These are phyloP conservation scores for Gymnodraco acuticeps DNA, from an alignment of 2,797 vertebrate species.

Conservation along the genomic window DNA sequence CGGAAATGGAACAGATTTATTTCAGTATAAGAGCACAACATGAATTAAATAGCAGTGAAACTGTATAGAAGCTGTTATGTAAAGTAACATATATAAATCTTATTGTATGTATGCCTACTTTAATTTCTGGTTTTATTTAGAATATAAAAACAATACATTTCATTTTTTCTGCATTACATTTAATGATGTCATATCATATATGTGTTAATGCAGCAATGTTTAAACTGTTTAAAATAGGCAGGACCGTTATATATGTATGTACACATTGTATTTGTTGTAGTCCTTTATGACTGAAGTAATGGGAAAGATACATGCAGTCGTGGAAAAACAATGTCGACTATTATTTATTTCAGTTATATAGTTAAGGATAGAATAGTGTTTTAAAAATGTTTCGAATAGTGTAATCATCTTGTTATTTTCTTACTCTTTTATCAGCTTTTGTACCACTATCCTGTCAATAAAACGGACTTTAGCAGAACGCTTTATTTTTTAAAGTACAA, in stretches of 20 bases:
- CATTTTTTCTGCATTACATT: no score
- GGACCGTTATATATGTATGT: background rate
- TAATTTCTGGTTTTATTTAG: no score
- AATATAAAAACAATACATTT: no score
- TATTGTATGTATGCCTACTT: background rate
- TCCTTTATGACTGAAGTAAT: background rate
- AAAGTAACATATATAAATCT: background rate
- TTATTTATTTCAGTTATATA: background rate
- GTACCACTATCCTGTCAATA: no score
- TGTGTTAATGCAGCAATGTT: background rate
- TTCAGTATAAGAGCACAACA: constrained; percentile 3
- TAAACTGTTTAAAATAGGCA: background rate
- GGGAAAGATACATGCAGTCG: background rate
- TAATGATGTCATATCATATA: no score
- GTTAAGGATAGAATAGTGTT: no score
- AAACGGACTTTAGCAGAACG: fast-evolving
- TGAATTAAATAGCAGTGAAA: background rate
- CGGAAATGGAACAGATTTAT: constrained; percentile 32
- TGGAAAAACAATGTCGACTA: background rate
- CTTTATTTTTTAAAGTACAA: constrained; percentile 45
- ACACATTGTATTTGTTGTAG: background rate
- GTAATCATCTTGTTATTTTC: no score
- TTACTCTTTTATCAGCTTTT: no score
- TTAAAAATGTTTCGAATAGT: background rate
- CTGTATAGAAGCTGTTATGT: background rate